Percentiles rank a stretch among this genome's conserved stretches.
Conservation (phyloP, 1,140 invertebrate genomes). For the Belonocnema kinseyi region DNA sequence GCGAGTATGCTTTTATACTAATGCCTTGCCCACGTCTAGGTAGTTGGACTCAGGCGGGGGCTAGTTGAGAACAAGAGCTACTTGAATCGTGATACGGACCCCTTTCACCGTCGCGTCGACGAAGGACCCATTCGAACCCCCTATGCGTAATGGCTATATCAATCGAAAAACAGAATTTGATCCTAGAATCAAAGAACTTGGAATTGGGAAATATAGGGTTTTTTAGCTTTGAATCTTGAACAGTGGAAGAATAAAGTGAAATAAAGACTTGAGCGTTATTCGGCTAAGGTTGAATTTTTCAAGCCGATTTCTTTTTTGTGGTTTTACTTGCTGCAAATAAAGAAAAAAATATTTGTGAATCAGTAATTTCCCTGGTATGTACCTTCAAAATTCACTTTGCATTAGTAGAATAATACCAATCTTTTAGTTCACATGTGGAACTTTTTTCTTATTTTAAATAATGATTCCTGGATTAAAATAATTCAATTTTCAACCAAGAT, state of each 20-base stretch:
- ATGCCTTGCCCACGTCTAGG: conserved; percentile 56
- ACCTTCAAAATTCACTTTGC: no score
- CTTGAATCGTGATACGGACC: conserved; percentile 63
- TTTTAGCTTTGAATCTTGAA: conserved; percentile 18
- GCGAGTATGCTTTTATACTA: conserved; percentile 74
- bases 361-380: not conserved
- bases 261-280: not conserved
- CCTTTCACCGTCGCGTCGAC: conserved; percentile 55
- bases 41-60: conserved; percentile 67
- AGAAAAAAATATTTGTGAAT: not conserved
- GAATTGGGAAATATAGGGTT: conserved; percentile 51
- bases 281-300: conserved; percentile 17
- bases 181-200: conserved; percentile 49
- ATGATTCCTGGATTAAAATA: no score
- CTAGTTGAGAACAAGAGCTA: conserved; percentile 44
- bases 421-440: no score
- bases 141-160: no score
- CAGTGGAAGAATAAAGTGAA: not conserved
- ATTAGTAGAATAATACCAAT: no score
- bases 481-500: no score
- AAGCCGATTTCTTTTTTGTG: conserved; percentile 10
- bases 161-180: conserved; percentile 54
- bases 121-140: no score
- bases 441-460: no score
- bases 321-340: not conserved